Evolutionary conservation across 1,140 invertebrate genomes (phyloP), one percentile per base, ranked within the genome.

Genomic region (Dreissena polymorpha): DNA sequence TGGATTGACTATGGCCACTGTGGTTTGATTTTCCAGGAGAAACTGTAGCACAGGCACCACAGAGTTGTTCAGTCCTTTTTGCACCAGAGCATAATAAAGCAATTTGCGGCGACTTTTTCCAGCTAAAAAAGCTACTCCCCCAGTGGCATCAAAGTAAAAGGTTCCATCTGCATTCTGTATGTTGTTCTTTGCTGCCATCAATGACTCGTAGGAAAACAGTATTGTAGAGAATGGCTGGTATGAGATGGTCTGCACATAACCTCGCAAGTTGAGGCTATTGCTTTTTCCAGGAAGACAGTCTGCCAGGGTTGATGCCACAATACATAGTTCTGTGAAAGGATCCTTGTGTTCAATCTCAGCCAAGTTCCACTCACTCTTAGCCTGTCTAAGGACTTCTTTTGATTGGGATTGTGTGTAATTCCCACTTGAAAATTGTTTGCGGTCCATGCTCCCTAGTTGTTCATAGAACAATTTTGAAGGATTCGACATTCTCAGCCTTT

Each of bases 351-450:
- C 10, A 67, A 67, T 23, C 12, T 67, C 64, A 21, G 12, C 10
- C 25, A 67, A 21, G 23, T 67, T 67, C 64, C 64, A 67, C 10
- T 67, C 64, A 67, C 64, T 67, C 25, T 67, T 67, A 14, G 64
- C 64, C 23, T 67, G 12, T 67, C 64, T 21, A 12, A 67, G 25
- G 10, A 67, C 64, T 13, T 10, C 23, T 67, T 67, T 67, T 10
- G 10, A 13, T 67, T 67, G 64, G 10, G 64, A 23, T 13, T 14
- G 10, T 14, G 64, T 67, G 64, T 67, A 67, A 21, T 67, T 67
- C 12, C 64, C 64, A 12, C 10, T 23, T 14, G 10, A 14, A 23
- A 67, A 67, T 23, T n/a, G 18, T 12, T 27, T 21, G 10, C 10
- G 10, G 23, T 67, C 64, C 64, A 67, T 67, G 18, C 23, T 23